These are phyloP conservation scores for Ranitomeya imitator DNA, from an alignment of 2,113 vertebrate species.

Conservation along the genomic window DNA sequence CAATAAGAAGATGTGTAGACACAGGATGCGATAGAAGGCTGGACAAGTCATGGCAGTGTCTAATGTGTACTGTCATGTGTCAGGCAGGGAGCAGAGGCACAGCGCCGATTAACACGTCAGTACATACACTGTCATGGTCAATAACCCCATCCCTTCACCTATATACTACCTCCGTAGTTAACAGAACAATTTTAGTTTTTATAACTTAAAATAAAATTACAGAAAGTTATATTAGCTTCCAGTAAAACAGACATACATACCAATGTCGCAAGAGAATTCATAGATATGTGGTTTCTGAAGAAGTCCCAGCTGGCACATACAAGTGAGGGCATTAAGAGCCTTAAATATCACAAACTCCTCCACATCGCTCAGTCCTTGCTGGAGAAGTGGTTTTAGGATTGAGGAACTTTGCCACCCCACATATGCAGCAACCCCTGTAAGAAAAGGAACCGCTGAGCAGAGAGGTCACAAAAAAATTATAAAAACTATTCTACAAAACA, in stretches of 20 bases:
- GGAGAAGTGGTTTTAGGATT: conserved; percentile 94
- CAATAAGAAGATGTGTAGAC: too few relatives aligned
- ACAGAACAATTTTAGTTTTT: too few relatives aligned
- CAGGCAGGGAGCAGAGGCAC: too few relatives aligned
- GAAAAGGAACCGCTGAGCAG: neutral
- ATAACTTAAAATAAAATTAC: too few relatives aligned
- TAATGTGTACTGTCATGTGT: too few relatives aligned
- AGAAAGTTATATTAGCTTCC: neutral
- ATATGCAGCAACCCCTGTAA: conserved; percentile 92
- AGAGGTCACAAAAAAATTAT: neutral
- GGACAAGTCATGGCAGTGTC: too few relatives aligned
- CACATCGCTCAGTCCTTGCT: conserved; percentile 94
- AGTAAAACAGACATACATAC: conserved; percentile 69
- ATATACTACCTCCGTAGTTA: too few relatives aligned
- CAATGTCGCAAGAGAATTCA: conserved; percentile 93
- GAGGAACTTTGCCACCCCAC: conserved; percentile 99
- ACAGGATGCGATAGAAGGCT: too few relatives aligned
- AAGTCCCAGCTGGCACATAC: conserved; percentile 95
- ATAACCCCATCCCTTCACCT: too few relatives aligned
- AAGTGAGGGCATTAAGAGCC: conserved; percentile 92
- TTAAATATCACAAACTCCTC: conserved; percentile 99
- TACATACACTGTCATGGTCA: too few relatives aligned
- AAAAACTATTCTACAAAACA: too few relatives aligned
- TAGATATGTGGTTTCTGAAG: conserved; percentile 97
- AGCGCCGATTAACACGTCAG: too few relatives aligned